These are phyloP conservation scores for Dermochelys coriacea DNA, from an alignment of 2,797 vertebrate species.

Conservation along the genomic window DNA sequence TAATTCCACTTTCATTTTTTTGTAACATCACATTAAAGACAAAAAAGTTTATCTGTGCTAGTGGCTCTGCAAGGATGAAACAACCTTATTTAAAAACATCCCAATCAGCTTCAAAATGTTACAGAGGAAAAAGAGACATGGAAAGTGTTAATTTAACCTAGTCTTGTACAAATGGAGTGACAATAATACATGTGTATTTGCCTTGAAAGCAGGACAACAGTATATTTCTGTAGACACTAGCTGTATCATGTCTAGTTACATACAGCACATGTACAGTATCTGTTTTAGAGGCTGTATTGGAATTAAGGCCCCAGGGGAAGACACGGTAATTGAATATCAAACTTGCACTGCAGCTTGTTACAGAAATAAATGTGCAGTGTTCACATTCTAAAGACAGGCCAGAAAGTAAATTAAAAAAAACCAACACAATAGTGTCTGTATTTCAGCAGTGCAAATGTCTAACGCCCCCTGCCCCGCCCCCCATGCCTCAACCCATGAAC, in stretches of 20 bases:
- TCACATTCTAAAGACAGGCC: constrained; percentile 31
- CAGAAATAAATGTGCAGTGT: constrained; percentile 59
- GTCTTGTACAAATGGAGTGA: constrained; percentile 32
- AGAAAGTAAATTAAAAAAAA: constrained; percentile 55
- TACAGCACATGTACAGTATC: neutral
- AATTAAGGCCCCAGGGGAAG: constrained; percentile 62
- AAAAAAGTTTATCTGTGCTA: neutral
- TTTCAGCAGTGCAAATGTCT: constrained; percentile 21
- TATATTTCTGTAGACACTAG: constrained; percentile 54
- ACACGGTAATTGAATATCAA: constrained; percentile 54
- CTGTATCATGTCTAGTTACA: constrained; percentile 47
- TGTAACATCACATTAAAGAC: neutral
- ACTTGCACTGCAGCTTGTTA: constrained; percentile 48
- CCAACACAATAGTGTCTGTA: neutral
- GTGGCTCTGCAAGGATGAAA: constrained; percentile 37
- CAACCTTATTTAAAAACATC: neutral
- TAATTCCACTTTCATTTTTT: neutral
- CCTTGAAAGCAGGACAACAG: constrained; percentile 45
- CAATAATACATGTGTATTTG: constrained; percentile 6
- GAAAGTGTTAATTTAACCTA: constrained; percentile 47
- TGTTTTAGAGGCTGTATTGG: constrained; percentile 51
- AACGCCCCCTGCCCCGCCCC: neutral
- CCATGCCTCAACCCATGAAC: neutral
- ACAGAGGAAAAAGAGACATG: constrained; percentile 22
- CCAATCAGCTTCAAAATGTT: constrained; percentile 25